A percentile compares a stretch with the other conserved stretches of the same genome.
phyloP scores from a whole-genome alignment of 2,797 vertebrate species.

The Phrynocephalus vlangalii region DNA sequence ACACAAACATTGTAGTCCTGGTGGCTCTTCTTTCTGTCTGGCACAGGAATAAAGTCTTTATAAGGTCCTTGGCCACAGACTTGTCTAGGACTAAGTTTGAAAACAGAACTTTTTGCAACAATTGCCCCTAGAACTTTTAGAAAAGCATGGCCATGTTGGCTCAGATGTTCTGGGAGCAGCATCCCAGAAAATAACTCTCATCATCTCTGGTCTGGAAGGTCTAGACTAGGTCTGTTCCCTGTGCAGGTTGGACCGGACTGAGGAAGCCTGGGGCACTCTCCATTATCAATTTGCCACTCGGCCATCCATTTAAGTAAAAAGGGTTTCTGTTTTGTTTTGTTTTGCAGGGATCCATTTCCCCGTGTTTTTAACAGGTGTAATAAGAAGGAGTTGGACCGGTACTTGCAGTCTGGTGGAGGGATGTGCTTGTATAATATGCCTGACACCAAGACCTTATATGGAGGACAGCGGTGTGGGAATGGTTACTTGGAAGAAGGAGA shows the following conservation, averaged over 20 bases:
- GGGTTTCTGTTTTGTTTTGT: background rate
- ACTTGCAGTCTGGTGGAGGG: slow-evolving; percentile 93
- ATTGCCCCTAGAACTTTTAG: too few species aligned
- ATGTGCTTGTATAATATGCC: slow-evolving; percentile 97
- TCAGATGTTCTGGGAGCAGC: background rate
- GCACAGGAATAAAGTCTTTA: too few species aligned
- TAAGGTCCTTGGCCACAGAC: background rate
- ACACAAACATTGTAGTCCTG: background rate
- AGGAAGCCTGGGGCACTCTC: background rate
- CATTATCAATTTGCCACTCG: background rate
- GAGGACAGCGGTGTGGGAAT: slow-evolving; percentile 93
- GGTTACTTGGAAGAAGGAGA: slow-evolving; percentile 98
- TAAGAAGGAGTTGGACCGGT: slow-evolving; percentile 87
- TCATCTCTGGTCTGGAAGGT: background rate
- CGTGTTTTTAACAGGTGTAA: slow-evolving; percentile 93
- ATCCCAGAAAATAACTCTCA: background rate
- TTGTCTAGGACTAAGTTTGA: background rate
- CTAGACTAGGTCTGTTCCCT: background rate
- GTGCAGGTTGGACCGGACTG: too few species aligned
- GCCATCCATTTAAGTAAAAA: background rate
- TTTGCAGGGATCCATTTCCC: slow-evolving; percentile 91
- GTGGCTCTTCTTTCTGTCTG: background rate
- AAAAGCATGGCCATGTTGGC: too few species aligned
- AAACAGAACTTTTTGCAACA: background rate
- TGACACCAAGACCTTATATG: slow-evolving; percentile 89